These are phyloP conservation scores for Mustelus asterias DNA, from an alignment of 2,113 vertebrate genomes.

Conservation along the genomic window DNA sequence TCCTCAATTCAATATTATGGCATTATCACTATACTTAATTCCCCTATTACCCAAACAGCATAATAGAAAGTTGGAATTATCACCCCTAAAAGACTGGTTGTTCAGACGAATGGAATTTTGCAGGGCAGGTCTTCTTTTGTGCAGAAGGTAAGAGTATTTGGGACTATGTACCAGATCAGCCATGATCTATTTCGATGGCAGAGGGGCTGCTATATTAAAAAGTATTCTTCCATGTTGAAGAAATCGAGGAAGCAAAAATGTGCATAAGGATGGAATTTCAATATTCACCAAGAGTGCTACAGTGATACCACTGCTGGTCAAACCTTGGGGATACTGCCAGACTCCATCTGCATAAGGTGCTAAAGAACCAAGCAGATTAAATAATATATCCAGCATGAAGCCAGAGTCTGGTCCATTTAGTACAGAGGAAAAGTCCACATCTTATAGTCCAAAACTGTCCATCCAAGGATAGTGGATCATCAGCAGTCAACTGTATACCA, in stretches of 20 bases:
- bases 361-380: neutral
- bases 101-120: neutral
- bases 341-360: neutral
- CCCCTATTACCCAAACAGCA: no score
- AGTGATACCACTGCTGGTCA: neutral
- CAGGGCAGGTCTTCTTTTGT: no score
- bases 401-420: neutral
- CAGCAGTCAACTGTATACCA: neutral
- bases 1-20: no score
- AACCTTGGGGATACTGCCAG: neutral
- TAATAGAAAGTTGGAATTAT: no score
- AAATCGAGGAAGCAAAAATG: neutral
- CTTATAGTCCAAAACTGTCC: neutral
- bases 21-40: no score
- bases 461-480: neutral
- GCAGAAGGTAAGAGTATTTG: no score
- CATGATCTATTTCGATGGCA: neutral
- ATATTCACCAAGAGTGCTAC: neutral
- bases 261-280: neutral
- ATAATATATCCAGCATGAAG: neutral
- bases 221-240: neutral
- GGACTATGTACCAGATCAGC: neutral
- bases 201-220: neutral
- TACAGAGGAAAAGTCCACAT: neutral
- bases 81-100: neutral